A percentile compares a stretch with the other conserved stretches of the same genome.
Evolutionary conservation across 2,797 vertebrate genomes (phyloP).

Genomic region (Acanthurus tractus): DNA sequence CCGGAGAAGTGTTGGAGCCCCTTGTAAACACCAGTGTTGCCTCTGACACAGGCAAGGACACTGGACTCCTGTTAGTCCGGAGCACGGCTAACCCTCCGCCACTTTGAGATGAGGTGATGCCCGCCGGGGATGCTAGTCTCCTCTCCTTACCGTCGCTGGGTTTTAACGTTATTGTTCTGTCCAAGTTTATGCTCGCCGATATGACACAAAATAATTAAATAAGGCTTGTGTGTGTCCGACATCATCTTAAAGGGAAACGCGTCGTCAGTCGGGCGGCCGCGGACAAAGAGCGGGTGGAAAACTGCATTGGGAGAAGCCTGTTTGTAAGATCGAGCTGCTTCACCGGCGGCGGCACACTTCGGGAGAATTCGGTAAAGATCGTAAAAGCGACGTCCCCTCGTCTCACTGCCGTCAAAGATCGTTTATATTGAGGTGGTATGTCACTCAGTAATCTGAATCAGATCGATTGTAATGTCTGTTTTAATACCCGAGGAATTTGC

Average conservation of each 20-base stretch:
- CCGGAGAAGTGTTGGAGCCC: slow-evolving; percentile 12
- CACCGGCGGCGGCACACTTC: slow-evolving; percentile 55
- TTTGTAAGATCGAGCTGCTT: slow-evolving; percentile 56
- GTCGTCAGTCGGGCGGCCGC: slow-evolving; percentile 39
- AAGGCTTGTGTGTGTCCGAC: slow-evolving; percentile 32
- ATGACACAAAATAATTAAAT: slow-evolving; percentile 50
- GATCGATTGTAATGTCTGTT: no score
- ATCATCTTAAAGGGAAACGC: slow-evolving; percentile 66
- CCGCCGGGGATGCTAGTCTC: slow-evolving; percentile 46
- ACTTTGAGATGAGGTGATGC: slow-evolving; percentile 51
- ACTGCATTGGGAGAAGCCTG: slow-evolving; percentile 62
- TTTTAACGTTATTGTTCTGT: slow-evolving; percentile 27
- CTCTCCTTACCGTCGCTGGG: slow-evolving; percentile 28
- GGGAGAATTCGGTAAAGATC: slow-evolving; percentile 69
- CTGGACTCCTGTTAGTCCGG: slow-evolving; percentile 31
- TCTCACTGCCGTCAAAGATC: slow-evolving; percentile 46
- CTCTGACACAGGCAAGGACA: slow-evolving; percentile 47
- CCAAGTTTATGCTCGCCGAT: slow-evolving; percentile 59
- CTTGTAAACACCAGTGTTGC: slow-evolving; percentile 1
- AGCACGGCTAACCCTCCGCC: slow-evolving; percentile 26
- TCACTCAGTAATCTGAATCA: not conserved
- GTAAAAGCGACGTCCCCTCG: slow-evolving; percentile 48
- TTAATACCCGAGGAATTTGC: no score
- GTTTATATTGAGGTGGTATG: fast-evolving
- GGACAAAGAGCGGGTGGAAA: slow-evolving; percentile 68